These are phyloP conservation scores for Hybos culiciformis DNA, from an alignment of 2,888 invertebrate species.

Conservation along the genomic window DNA sequence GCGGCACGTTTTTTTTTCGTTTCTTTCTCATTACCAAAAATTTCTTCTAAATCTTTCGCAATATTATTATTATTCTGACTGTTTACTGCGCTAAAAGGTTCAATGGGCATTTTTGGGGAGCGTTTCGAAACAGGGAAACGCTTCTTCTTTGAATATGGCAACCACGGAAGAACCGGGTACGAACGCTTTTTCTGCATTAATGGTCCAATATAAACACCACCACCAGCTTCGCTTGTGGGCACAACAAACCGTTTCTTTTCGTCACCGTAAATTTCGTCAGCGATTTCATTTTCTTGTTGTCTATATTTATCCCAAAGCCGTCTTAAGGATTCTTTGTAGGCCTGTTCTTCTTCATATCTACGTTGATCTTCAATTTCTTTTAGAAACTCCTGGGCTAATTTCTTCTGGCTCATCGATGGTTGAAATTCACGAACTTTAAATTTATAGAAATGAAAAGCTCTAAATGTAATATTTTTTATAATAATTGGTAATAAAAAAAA, in stretches of 20 bases:
- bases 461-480: too few relatives aligned
- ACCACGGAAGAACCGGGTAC: constrained; percentile 34
- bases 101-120: constrained; percentile 36
- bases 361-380: constrained; percentile 32
- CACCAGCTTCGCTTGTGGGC: constrained; percentile 4
- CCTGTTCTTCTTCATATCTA: constrained; percentile 29
- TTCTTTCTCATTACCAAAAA: constrained; percentile 44
- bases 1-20: constrained; percentile 41
- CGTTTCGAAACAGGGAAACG: constrained; percentile 54
- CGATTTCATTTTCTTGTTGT: constrained; percentile 29
- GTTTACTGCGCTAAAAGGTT: constrained; percentile 22
- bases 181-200: constrained; percentile 32
- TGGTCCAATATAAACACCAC: constrained; percentile 15
- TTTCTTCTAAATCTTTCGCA: constrained; percentile 51
- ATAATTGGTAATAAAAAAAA: too few relatives aligned
- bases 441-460: too few relatives aligned
- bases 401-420: constrained; percentile 20
- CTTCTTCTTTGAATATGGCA: constrained; percentile 38
- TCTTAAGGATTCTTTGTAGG: constrained; percentile 28
- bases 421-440: constrained; percentile 27
- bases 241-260: constrained; percentile 22
- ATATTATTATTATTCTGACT: constrained; percentile 55
- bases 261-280: constrained; percentile 27
- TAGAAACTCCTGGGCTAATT: constrained; percentile 31
- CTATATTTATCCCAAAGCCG: constrained; percentile 33